Evolutionary conservation across 2,797 vertebrate genomes (phyloP), one percentile per base, ranked within the genome.

Genomic region (Malacoctenus gilli): DNA sequence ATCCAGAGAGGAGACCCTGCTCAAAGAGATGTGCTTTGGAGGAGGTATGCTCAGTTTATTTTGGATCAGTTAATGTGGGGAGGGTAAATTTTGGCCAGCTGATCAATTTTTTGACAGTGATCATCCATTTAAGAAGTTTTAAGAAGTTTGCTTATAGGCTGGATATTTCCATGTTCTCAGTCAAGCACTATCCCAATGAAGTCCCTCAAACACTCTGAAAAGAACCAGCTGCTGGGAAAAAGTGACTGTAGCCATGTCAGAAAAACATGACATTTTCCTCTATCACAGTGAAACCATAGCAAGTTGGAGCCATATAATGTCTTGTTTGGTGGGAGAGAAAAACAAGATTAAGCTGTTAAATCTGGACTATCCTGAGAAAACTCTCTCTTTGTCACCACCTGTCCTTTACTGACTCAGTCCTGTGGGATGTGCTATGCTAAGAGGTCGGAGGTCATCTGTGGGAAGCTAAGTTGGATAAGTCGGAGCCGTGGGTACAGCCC

Each of bases 11-110:
- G 95, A 96, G 75, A 88, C 89, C 14, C 70, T 95, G 37, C 92
- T 99, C 40, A 91, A 89, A 83, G 94, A 96, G 61, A 80, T 98
- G 58, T 91, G 94, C 39, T 98, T 98, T 59, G 92, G 92, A 37
- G 94, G 73, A 85, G 95, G 97, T 98, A 90, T n/a, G n/a, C n/a
- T n/a, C 82, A 69, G 36, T 12, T 39, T 20, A 10, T 11, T 12
- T n/a, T n/a, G n/a, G n/a, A n/a, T n/a, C n/a, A n/a, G 6, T 28
- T 5, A 28, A 28, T 28, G 5, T 9, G 9, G 6, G 25, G 25
- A 28, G 5, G 6, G 5, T 4, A 25, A 25, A 25, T 25, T 25
- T 25, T 25, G 23, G 8, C 23, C 4, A 8, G 23, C 23, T 34
- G 12, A 37, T 2, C 4, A 2, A 22, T 64, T 31, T 54, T 21